Base-by-base conservation (phyloP, 2,888 invertebrate genomes). In the Abrostola tripartita region DNA sequence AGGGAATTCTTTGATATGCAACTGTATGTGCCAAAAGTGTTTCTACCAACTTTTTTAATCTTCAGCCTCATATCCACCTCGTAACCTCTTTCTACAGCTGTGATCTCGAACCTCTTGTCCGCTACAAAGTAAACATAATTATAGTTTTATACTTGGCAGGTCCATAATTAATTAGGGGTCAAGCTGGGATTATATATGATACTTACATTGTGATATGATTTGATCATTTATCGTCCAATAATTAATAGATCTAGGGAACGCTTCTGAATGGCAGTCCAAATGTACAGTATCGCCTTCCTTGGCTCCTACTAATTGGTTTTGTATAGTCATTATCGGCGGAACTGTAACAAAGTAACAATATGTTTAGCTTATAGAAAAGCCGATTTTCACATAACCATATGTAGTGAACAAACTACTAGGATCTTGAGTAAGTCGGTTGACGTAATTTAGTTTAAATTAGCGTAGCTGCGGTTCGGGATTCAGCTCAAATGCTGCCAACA, bases 261-360 rank as follows among this genome's bases (percentile, higher is more conserved):
- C 97, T 90, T 97, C 97, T 14, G 97, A 97, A 85, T 96, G 95
- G 83, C 97, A 97, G 82, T 97, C 97, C 73, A 97, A 90, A 54
- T 96, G 95, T 81, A 97, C 95, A 72, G 96, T 95, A 79, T 97
- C 96, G 36, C 96, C 96, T 83, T 96, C 95, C 78, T 96, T 95
- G 0, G 96, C 96, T 42, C 97, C 97, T 5, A 97, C 96, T 83
- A 97, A 93, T 90, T 97, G 97, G 89, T 97, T 97, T 83, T 96
- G 97, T 87, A 97, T 96, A 95, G 96, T 96, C 88, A 97, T 96
- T 95, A 97, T 97, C 54, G 97, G 97, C 42, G 97, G 96, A 94
- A 97, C 97, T 97, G 95, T 9, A 95, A 93, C 72, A 79, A 82
- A 65, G 41, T n/a, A 58, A 68, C 50, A 47, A 51, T 71, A 50